phyloP scores from a whole-genome alignment of 2,888 invertebrate genomes.

The Drosophila bunnanda region DNA sequence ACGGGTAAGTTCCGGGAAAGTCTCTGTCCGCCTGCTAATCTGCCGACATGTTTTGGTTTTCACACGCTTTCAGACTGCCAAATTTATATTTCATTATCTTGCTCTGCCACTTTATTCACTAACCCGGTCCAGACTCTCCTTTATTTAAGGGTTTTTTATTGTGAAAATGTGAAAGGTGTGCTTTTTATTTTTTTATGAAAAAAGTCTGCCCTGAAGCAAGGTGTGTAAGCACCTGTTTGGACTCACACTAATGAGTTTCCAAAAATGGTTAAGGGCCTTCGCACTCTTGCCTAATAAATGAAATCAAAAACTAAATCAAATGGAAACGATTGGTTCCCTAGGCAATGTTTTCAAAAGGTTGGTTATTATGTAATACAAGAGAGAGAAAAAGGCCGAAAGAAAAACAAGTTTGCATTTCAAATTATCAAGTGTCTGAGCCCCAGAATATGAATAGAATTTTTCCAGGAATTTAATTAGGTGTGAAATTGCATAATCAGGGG shows the following conservation, averaged over 20 bases:
- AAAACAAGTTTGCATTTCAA: not conserved
- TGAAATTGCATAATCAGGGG: not conserved
- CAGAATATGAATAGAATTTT: not conserved
- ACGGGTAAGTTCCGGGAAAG: conserved; percentile 5
- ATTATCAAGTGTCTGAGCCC: conserved; percentile 12
- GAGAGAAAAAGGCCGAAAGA: not conserved
- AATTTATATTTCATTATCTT: conserved; percentile 24
- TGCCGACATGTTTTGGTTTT: conserved; percentile 48
- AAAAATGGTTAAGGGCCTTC: conserved; percentile 43
- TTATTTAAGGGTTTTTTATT: not conserved
- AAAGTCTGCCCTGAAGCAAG: conserved; percentile 23
- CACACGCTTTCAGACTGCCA: conserved; percentile 51
- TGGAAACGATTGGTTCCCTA: conserved; percentile 32
- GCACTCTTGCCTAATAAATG: conserved; percentile 3
- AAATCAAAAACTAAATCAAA: conserved; percentile 31
- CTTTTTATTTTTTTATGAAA: not conserved
- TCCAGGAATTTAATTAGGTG: not conserved
- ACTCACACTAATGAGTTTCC: conserved; percentile 62
- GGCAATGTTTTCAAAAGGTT: conserved; percentile 15
- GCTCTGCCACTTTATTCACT: not conserved
- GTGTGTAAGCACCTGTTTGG: conserved; percentile 35
- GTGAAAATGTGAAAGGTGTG: conserved; percentile 5
- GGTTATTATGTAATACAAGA: not conserved
- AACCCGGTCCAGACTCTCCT: not conserved
- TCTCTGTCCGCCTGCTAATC: conserved; percentile 11